Conservation (phyloP, 2,797 vertebrate species). For the Pantherophis alleghaniensis region DNA sequence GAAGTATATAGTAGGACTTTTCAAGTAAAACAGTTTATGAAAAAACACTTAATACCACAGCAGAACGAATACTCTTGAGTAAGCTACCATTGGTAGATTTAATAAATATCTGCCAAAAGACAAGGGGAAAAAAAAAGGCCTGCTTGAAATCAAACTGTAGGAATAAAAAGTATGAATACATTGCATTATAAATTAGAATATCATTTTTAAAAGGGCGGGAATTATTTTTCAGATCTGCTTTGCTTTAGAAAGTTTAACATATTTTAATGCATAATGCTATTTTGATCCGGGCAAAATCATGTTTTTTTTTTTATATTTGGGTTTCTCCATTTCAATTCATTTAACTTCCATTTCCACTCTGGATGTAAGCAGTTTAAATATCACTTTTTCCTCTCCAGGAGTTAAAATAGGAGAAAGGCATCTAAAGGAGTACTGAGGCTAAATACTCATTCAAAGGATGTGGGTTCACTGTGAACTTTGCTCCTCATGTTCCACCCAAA, state of each 20-base stretch:
- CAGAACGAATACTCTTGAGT: background rate
- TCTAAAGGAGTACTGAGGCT: slow-evolving; percentile 19
- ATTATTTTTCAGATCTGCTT: slow-evolving; percentile 21
- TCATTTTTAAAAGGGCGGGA: slow-evolving; percentile 24
- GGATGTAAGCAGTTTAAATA: background rate
- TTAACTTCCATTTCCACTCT: slow-evolving; percentile 3
- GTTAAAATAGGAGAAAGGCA: slow-evolving; percentile 24
- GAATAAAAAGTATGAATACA: background rate
- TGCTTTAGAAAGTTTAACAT: slow-evolving; percentile 45
- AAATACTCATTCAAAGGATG: background rate
- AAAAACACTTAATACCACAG: background rate
- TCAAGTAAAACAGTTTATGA: background rate
- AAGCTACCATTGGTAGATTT: fast-evolving
- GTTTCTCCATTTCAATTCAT: slow-evolving; percentile 17
- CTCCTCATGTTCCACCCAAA: background rate
- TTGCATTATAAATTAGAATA: slow-evolving; percentile 36
- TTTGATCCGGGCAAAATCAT: slow-evolving; percentile 35
- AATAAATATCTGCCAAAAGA: background rate
- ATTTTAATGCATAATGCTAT: slow-evolving; percentile 29
- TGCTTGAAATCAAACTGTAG: background rate
- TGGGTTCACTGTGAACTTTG: background rate
- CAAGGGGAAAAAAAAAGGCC: background rate
- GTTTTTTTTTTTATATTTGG: slow-evolving; percentile 23
- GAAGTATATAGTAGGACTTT: background rate
- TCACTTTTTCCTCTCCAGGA: slow-evolving; percentile 14